Base-by-base conservation (phyloP, 2,797 vertebrate genomes). In the Threskiornis aethiopicus region DNA sequence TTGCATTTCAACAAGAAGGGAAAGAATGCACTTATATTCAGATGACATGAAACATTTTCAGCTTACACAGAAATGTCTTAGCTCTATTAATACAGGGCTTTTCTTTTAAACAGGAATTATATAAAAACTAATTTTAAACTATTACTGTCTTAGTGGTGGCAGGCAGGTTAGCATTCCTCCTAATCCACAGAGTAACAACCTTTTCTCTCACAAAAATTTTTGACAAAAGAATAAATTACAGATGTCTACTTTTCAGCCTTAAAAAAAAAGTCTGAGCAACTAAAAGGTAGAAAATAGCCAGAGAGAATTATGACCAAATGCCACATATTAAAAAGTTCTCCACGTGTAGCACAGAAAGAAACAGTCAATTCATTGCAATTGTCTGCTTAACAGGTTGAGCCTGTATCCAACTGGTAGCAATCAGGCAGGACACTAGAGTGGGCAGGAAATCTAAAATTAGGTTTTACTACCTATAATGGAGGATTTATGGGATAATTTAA, bases 391-490 rank as follows among this genome's bases (percentile, higher is more conserved):
- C 83, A 85, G 96, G 96, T 93, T 97, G 82, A 71, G 96, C 97
- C 96, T 97, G 95, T 91, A 44, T 72, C 94, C 96, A 97, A 97
- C 97, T 97, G 98, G 97, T 95, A 98, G 97, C 98, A 97, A 98
- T 98, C 98, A 98, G 94, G 96, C 97, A 92, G 97, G 97, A 98
- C 96, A 94, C 96, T 84, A 96, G 95, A 96, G 97, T 95, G 83
- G 89, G 96, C 98, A 98, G 98, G 98, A 98, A 98, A 98, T 98
- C 98, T 98, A 98, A 98, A 99, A 98, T 99, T 98, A 98, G 98
- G 95, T 98, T 98, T 98, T 98, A 98, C 97, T 98, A 98, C 98
- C 98, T 98, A 98, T 98, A 98, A 98, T 96, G 97, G 98, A 98
- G 97, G 97, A 98, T 98, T 98, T 98, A 98, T 97, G 96, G 97